These are phyloP conservation scores for Colletes latitarsis DNA, from an alignment of 1,140 invertebrate species.

Conservation along the genomic window DNA sequence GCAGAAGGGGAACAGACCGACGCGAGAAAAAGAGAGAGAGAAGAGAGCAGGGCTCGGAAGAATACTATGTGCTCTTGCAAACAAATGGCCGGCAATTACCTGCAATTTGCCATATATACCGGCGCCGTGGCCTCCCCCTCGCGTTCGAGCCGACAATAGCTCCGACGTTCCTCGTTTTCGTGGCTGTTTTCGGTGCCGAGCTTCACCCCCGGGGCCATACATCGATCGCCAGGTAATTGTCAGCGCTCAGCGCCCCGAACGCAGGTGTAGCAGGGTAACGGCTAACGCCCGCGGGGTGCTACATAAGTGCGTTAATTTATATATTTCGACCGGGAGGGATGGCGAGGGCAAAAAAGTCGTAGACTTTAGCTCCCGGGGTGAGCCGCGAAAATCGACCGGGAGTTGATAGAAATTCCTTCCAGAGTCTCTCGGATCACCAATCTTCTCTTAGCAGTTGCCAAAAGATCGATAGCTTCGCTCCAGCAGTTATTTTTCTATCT, in stretches of 20 bases:
- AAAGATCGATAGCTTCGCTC: too few relatives aligned
- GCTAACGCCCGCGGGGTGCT: slow-evolving; percentile 64
- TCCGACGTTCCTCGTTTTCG: slow-evolving; percentile 64
- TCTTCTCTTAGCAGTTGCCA: background rate
- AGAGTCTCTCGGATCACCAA: background rate
- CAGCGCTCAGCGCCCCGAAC: slow-evolving; percentile 76
- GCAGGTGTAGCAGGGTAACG: slow-evolving; percentile 74
- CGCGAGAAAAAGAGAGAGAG: slow-evolving; percentile 17
- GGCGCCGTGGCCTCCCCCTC: slow-evolving; percentile 35
- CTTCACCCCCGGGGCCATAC: slow-evolving; percentile 73
- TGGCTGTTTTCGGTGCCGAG: slow-evolving; percentile 68
- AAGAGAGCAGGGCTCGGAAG: slow-evolving; percentile 3
- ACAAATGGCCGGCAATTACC: slow-evolving; percentile 79
- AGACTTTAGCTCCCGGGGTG: slow-evolving; percentile 34
- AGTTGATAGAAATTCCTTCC: background rate
- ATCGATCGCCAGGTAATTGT: slow-evolving; percentile 80
- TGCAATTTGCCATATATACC: slow-evolving; percentile 75
- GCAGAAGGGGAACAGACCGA: slow-evolving; percentile 48
- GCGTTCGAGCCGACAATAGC: slow-evolving; percentile 65
- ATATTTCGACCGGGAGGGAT: slow-evolving; percentile 64
- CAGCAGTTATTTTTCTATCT: too few relatives aligned
- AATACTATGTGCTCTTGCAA: slow-evolving; percentile 73
- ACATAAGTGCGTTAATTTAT: slow-evolving; percentile 76
- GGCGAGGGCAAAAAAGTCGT: slow-evolving; percentile 26
- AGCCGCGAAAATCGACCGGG: slow-evolving; percentile 32